Conservation (phyloP, 2,113 vertebrate genomes). For the Apistogramma diplotaenia region DNA sequence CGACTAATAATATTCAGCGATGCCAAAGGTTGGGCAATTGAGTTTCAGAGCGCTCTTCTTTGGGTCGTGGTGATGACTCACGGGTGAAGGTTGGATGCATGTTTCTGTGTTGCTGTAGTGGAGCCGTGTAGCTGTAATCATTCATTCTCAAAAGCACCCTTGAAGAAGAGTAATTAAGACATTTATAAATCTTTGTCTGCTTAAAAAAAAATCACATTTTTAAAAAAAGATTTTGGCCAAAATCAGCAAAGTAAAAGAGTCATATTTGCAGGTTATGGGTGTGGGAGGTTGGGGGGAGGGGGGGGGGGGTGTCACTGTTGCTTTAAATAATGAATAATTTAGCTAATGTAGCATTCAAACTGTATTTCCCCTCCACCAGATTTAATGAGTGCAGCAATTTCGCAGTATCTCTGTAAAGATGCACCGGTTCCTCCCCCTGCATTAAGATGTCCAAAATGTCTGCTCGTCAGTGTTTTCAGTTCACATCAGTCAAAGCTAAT, state of each 20-base stretch:
- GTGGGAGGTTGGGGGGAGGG: too few species aligned
- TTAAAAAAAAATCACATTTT: background rate
- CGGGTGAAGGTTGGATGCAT: background rate
- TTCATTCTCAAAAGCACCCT: too few species aligned
- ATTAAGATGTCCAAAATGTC: conserved; percentile 66
- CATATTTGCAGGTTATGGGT: too few species aligned
- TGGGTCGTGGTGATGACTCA: conserved; percentile 42
- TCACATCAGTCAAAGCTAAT: conserved; percentile 47
- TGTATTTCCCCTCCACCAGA: conserved; percentile 2
- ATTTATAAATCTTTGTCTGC: background rate
- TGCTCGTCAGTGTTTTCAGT: conserved; percentile 24
- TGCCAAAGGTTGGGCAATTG: conserved; percentile 32
- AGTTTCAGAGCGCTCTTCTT: conserved; percentile 23
- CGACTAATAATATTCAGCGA: conserved; percentile 40
- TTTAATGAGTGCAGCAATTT: conserved; percentile 28
- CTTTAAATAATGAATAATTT: background rate
- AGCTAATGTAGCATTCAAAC: background rate
- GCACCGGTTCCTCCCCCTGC: conserved; percentile 21
- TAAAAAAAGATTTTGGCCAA: background rate
- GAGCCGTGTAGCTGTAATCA: too few species aligned
- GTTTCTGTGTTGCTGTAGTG: background rate
- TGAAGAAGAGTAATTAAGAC: background rate
- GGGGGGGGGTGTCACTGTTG: background rate
- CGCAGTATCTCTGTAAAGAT: background rate
- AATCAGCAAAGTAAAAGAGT: background rate